Evolutionary conservation across 2,888 invertebrate genomes (phyloP).

Genomic region (Acrobasis consociella): DNA sequence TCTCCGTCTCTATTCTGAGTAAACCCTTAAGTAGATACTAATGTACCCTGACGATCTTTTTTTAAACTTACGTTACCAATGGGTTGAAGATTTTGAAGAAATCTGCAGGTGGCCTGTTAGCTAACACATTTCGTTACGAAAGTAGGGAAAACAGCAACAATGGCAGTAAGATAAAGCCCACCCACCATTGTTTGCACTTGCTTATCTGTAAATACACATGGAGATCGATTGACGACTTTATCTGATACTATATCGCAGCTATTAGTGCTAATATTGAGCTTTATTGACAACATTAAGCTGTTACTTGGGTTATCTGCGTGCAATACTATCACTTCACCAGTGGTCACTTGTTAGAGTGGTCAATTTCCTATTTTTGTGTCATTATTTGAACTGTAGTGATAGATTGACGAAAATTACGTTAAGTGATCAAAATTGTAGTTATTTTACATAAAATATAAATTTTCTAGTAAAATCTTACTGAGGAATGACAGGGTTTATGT

Average conservation of each 20-base stretch:
- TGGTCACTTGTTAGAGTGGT: not conserved
- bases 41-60: too few relatives aligned
- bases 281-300: not conserved
- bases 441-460: not conserved
- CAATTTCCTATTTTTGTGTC: not conserved
- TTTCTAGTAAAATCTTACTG: too few relatives aligned
- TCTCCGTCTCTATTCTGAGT: too few relatives aligned
- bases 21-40: too few relatives aligned
- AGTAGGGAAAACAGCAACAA: not conserved
- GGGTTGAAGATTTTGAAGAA: too few relatives aligned
- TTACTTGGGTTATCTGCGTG: not conserved
- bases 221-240: slow-evolving; percentile 2
- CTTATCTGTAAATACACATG: slow-evolving; percentile 8
- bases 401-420: too few relatives aligned
- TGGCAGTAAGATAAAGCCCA: slow-evolving; percentile 3
- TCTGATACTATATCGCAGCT: slow-evolving; percentile 11
- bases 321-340: not conserved
- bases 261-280: slow-evolving; percentile 11
- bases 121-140: not conserved
- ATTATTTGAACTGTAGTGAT: too few relatives aligned
- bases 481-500: too few relatives aligned
- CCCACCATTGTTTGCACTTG: slow-evolving; percentile 8
- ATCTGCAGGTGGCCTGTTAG: not conserved
- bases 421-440: not conserved
- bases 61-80: too few relatives aligned